These are phyloP conservation scores for Thripadectes ignobilis DNA, from an alignment of 2,797 vertebrate species.

Conservation along the genomic window DNA sequence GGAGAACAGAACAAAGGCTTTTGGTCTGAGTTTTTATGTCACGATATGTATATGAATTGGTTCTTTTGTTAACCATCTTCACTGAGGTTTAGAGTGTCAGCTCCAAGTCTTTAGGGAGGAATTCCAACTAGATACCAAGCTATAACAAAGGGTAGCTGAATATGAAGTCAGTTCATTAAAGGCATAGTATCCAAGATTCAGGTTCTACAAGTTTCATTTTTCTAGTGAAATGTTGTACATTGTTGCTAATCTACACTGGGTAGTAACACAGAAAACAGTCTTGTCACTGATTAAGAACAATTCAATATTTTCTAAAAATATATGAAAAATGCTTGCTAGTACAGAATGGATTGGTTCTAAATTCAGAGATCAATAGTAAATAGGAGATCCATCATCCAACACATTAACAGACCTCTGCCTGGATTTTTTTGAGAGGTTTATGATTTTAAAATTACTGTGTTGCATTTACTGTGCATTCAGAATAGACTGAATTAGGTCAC, in stretches of 20 bases:
- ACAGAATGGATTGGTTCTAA: conserved; percentile 18
- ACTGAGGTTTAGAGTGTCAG: no score
- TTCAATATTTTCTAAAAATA: conserved; percentile 63
- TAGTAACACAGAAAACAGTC: not conserved
- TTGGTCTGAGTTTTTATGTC: no score
- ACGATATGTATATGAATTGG: no score
- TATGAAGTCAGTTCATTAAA: not conserved
- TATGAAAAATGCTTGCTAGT: not conserved
- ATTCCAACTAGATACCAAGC: no score
- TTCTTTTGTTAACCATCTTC: no score
- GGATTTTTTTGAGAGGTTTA: conserved; percentile 26
- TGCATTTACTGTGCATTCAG: not conserved
- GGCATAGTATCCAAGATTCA: not conserved
- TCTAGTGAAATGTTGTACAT: not conserved
- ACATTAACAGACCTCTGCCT: not conserved
- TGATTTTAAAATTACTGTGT: conserved; percentile 8
- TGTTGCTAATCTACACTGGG: not conserved
- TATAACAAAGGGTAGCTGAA: not conserved
- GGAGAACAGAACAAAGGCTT: no score
- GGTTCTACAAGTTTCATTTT: not conserved
- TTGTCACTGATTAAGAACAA: conserved; percentile 28
- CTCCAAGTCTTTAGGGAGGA: no score
- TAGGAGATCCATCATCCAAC: conserved; percentile 33
- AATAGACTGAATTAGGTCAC: not conserved
- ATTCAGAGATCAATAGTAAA: conserved; percentile 39